Base-by-base conservation (phyloP, 2,797 vertebrate species). In the Anomalospiza imberbis region DNA sequence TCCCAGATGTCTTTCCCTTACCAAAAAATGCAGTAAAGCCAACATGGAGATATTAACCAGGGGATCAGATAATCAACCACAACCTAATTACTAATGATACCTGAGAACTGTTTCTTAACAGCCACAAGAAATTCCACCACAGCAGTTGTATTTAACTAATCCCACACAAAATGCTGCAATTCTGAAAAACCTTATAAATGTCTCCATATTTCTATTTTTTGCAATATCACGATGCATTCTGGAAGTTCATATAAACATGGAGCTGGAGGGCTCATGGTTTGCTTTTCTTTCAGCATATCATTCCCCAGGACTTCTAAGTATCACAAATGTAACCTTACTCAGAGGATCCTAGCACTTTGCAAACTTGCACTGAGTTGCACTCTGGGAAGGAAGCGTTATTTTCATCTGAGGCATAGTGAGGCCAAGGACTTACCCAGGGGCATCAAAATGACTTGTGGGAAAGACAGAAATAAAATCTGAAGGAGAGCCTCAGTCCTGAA, bases 161-260 rank as follows among this genome's bases (percentile, higher is more conserved):
- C 34, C 71, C 63, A 65, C 3, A 20, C 21, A 73, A 90, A 70
- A 83, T 7, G 19, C 36, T 68, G 55, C 80, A 31, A 12, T 44
- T 55, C 61, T 53, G 42, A 51, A 75, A 61, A 79, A 54, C 10
- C 40, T 63, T 63, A 60, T 25, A 34, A 72, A n/a, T 50, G 58
- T 20, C 32, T 55, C 17, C 4, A 0, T 40, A 47, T 10, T 50
- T 83, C 57, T 12, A 7, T 24, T 50, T 77, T 77, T 18, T 78
- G 42, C 26, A 84, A 31, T 25, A 71, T 17, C 62, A 16, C 7
- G 13, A 81, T 0, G 0, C 11, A 15, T 66, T 58, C 50, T 32
- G n/a, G 36, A 67, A 65, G 55, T 36, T 75, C 21, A 34, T 9
- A 32, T 10, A 40, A 72, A 34, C n/a, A 20, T 10, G 2, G 61